Conservation (phyloP, 2,113 vertebrate species). For the Aegypius monachus region DNA sequence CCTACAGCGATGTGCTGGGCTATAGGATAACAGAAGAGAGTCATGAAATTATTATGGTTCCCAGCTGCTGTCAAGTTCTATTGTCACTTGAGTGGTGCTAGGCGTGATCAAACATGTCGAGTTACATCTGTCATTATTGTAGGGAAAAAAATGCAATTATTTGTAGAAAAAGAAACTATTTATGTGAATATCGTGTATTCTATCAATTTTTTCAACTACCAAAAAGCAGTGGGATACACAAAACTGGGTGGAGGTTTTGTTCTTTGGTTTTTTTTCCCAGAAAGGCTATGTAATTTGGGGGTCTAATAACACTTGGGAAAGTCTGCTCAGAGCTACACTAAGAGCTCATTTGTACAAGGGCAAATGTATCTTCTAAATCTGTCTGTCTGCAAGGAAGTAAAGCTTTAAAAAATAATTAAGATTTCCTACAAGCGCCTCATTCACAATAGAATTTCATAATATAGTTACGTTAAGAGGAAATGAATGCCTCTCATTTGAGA, state of each 20-base stretch:
- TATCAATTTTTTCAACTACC: neutral
- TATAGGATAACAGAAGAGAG: neutral
- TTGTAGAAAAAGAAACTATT: neutral
- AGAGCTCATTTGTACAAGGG: neutral
- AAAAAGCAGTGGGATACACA: neutral
- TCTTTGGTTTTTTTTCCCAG: neutral
- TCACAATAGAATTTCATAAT: constrained; percentile 24
- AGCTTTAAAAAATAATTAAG: constrained; percentile 58
- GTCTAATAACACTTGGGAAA: neutral
- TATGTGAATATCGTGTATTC: neutral
- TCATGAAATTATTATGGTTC: neutral
- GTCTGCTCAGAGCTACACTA: neutral
- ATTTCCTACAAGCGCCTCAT: constrained; percentile 26
- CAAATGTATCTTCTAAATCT: constrained; percentile 11
- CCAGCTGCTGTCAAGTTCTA: neutral
- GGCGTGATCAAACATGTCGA: neutral
- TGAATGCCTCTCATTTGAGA: constrained; percentile 38
- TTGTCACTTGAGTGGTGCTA: neutral
- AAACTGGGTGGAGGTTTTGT: neutral
- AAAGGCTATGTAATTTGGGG: neutral
- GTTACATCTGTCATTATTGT: neutral
- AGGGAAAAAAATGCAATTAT: neutral
- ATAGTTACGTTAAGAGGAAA: constrained; percentile 11
- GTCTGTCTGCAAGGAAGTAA: constrained; percentile 17
- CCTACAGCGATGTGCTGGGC: neutral